Base-by-base conservation (phyloP, 23 tunicate species). In the Corella eumyota region DNA sequence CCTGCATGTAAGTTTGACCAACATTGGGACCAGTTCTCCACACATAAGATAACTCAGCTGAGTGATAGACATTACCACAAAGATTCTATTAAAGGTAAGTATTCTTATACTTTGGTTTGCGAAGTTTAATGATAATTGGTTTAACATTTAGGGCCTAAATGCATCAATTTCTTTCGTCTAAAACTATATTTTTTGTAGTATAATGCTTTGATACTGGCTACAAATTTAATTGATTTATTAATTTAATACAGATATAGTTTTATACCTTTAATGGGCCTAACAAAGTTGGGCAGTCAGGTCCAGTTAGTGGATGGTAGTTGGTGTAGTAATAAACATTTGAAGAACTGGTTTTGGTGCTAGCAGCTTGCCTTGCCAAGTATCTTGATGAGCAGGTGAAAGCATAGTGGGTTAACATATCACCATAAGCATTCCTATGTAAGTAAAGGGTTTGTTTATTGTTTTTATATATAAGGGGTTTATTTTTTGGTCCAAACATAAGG, bases 321-420 rank as follows among this genome's bases (percentile, higher is more conserved):
- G 75, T 68, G 47, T 49, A 78, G 58, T 68, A 68, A 45, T 66
- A 78, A 34, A 78, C 70, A 29, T 52, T 78, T 3, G 64, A 30
- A 46, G 57, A n/a, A 7, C 11, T 20, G 4, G 29, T 34, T 60
- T 78, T 78, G 11, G 85, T 78, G 32, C 25, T 36, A 1, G 64
- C 56, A 4, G 70, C 85, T 4, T 45, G 9, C 9, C 85, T 46
- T 17, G 85, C 85, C 20, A 78, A 49, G 15, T 21, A 38, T 51
- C 85, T 44, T 37, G 85, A 78, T 29, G 85, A 78, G 45, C 85
- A 78, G 31, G 85, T 69, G 70, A 78, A 78, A 2, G 85, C 75
- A 50, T 56, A 78, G 70, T 78, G 85, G 0, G 85, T 57, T 26
- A 78, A 45, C 75, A 68, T 62, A 49, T 78, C 85, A 1, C 85